Evolutionary conservation across 2,888 invertebrate species (phyloP), one percentile per base, ranked within the genome.

Genomic region (Acanthoscelides obtectus): DNA sequence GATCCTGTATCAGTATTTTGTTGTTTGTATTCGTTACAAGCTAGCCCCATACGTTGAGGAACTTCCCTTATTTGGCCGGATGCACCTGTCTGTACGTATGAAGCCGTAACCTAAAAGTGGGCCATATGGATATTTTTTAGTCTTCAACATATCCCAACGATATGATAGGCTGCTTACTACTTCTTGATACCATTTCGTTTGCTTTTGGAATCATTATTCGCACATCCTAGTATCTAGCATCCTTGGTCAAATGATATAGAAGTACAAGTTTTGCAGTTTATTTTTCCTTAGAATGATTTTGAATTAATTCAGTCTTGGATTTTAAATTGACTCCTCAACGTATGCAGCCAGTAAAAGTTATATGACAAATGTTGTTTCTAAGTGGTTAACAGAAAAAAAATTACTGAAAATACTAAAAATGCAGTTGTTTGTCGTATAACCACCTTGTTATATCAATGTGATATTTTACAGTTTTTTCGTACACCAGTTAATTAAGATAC

Each of bases 1-100:
- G 71, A 72, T 72, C 68, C 68, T 20, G 66, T 20, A 72, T 66
- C 69, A 74, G 71, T 76, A 72, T 72, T 75, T 74, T 70, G 66
- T 66, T 66, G 66, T 66, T 66, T 12, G 66, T 66, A 66, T 66
- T 66, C 12, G 22, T 22, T 21, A 2, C 20, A 20, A 2, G 5
- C 12, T 66, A 17, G 45, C 45, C 17, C 17, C 1, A 45, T 45
- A 45, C 8, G 45, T 45, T 45, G 45, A 45, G 45, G 45, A 45
- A 12, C 45, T 45, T n/a, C n/a, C n/a, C n/a, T n/a, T n/a, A n/a
- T n/a, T n/a, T n/a, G n/a, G n/a, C n/a, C n/a, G n/a, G n/a, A n/a
- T n/a, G n/a, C n/a, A n/a, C n/a, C n/a, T n/a, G n/a, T n/a, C n/a
- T n/a, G n/a, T n/a, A n/a, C n/a, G n/a, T n/a, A n/a, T n/a, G n/a